These are phyloP conservation scores for Thermophis baileyi DNA, from an alignment of 2,113 vertebrate species.

Conservation along the genomic window DNA sequence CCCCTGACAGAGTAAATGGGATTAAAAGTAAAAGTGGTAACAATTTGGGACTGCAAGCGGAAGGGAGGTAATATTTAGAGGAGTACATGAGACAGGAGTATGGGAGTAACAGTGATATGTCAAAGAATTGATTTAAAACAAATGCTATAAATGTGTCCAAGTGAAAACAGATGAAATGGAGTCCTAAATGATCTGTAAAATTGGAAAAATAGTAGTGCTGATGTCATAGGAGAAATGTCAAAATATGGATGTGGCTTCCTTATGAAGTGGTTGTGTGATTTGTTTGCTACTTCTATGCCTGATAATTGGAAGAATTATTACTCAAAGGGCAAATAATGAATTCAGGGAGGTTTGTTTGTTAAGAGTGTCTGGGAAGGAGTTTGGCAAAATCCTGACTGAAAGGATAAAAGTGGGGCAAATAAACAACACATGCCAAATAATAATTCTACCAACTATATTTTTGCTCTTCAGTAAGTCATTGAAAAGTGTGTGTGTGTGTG, in stretches of 20 bases:
- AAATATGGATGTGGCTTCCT: not conserved
- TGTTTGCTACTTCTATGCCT: not conserved
- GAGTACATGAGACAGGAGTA: not conserved
- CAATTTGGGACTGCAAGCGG: not conserved
- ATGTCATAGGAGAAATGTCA: not conserved
- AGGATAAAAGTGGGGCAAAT: not conserved
- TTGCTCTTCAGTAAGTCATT: not conserved
- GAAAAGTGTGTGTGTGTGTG: not conserved
- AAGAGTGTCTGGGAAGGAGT: not conserved
- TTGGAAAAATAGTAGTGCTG: not conserved
- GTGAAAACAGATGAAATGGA: not conserved
- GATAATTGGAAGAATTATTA: not conserved
- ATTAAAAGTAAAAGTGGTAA: not conserved
- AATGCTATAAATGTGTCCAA: not conserved
- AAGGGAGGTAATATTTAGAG: not conserved
- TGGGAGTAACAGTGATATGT: not conserved
- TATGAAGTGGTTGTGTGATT: not conserved
- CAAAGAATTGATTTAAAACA: not conserved
- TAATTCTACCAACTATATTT: not conserved
- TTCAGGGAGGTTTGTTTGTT: not conserved
- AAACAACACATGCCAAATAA: not conserved
- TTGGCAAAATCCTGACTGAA: not conserved
- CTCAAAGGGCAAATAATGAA: not conserved
- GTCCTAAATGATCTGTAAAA: not conserved
- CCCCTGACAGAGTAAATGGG: not conserved